phyloP scores from a whole-genome alignment of 2,888 invertebrate species.

The Chrysolina americana region DNA sequence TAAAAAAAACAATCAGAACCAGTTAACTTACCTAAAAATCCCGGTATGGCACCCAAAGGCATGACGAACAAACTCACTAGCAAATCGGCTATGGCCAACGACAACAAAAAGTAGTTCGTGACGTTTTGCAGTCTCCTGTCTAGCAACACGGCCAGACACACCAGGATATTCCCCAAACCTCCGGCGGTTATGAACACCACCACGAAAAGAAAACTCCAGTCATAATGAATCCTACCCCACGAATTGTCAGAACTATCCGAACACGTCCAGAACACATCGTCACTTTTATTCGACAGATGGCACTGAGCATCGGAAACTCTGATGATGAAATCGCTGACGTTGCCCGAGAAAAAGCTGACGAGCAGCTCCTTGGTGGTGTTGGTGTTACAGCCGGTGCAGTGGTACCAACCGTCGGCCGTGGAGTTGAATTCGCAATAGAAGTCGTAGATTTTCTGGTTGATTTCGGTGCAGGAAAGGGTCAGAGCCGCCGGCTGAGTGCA shows the following conservation, averaged over 20 bases:
- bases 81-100: slow-evolving; percentile 93
- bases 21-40: slow-evolving; percentile 86
- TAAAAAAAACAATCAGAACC: no score
- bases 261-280: slow-evolving; percentile 61
- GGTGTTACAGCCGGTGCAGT: slow-evolving; percentile 56
- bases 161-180: slow-evolving; percentile 91
- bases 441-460: slow-evolving; percentile 52
- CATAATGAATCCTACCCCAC: slow-evolving; percentile 70
- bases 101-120: slow-evolving; percentile 95
- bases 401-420: slow-evolving; percentile 46
- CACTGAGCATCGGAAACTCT: slow-evolving; percentile 55
- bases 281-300: slow-evolving; percentile 56
- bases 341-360: slow-evolving; percentile 51
- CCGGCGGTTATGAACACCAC: slow-evolving; percentile 90
- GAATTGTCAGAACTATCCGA: slow-evolving; percentile 42
- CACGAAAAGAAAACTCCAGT: slow-evolving; percentile 89
- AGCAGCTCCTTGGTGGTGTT: slow-evolving; percentile 51
- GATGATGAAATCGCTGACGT: slow-evolving; percentile 56
- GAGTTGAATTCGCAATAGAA: slow-evolving; percentile 57
- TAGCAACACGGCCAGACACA: slow-evolving; percentile 92
- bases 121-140: slow-evolving; percentile 94
- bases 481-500: slow-evolving; percentile 49
- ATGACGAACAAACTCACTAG: slow-evolving; percentile 95
- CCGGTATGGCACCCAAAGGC: slow-evolving; percentile 95
- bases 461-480: slow-evolving; percentile 54